Conservation (phyloP, 2,888 invertebrate genomes). For the Metacarcinus magister region DNA sequence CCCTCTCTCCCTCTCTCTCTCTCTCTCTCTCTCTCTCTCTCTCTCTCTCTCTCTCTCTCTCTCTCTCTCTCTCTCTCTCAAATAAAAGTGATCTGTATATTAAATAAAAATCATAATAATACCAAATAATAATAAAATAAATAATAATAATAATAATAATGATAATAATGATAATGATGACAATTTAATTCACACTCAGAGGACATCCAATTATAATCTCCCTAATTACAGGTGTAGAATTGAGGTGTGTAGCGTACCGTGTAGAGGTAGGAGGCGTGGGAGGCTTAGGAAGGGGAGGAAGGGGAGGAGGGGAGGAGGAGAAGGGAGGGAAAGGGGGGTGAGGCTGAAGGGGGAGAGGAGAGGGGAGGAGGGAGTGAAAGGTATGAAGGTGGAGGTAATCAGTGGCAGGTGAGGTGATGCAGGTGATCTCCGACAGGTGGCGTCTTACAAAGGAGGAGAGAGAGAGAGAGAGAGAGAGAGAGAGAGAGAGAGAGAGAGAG, state of each 20-base stretch:
- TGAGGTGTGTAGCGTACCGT: background rate
- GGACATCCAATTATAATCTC: background rate
- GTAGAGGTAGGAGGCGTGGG: background rate
- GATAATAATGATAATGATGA: background rate
- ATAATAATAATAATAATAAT: slow-evolving; percentile 14
- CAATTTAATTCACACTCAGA: background rate
- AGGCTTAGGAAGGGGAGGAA: too few relatives aligned
- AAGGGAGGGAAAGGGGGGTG: too few relatives aligned
- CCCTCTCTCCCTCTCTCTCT: background rate
- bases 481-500: background rate
- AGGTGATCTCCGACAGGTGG: background rate
- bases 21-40: slow-evolving; percentile 1
- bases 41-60: slow-evolving; percentile 42
- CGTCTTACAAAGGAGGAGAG: background rate
- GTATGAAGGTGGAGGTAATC: background rate
- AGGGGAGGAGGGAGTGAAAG: too few relatives aligned
- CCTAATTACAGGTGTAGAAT: background rate
- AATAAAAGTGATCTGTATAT: background rate
- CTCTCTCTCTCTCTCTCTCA: slow-evolving; percentile 46
- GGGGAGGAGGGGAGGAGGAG: background rate
- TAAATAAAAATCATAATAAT: background rate
- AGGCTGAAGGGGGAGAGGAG: too few relatives aligned
- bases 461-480: background rate
- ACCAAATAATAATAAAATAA: background rate
- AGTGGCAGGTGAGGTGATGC: background rate